phyloP scores from a whole-genome alignment of 1,140 invertebrate species.

The Drosophila miranda region DNA sequence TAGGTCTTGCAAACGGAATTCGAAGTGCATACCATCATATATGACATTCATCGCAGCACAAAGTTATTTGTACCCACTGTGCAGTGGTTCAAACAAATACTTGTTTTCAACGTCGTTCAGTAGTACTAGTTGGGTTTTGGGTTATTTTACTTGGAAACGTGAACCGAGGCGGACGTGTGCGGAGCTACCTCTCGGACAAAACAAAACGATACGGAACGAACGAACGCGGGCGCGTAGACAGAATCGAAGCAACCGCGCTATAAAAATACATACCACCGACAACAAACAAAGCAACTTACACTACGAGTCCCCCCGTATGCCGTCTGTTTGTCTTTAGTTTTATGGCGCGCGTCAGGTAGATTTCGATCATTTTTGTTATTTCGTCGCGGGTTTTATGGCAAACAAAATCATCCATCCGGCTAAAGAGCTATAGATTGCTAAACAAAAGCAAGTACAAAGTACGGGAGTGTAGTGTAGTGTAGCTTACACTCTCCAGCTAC shows the following conservation, averaged over 20 bases:
- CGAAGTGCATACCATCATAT: too few species aligned
- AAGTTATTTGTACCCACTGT: too few species aligned
- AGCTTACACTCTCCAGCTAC: slow-evolving; percentile 16
- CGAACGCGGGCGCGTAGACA: slow-evolving; percentile 52
- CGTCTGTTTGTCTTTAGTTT: slow-evolving; percentile 65
- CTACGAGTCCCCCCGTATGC: not conserved
- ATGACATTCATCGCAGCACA: too few species aligned
- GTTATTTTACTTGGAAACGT: slow-evolving; percentile 76
- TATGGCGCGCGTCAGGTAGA: slow-evolving; percentile 76
- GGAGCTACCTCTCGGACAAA: slow-evolving; percentile 1
- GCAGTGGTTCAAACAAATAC: slow-evolving; percentile 38
- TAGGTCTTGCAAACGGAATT: too few species aligned
- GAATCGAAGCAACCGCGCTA: slow-evolving; percentile 35
- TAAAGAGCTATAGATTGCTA: slow-evolving; percentile 66
- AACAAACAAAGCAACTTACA: slow-evolving; percentile 21
- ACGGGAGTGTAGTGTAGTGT: not conserved
- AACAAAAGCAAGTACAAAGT: slow-evolving; percentile 20
- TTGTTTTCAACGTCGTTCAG: slow-evolving; percentile 71
- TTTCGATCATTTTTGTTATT: slow-evolving; percentile 57
- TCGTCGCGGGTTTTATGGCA: slow-evolving; percentile 45
- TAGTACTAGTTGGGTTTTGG: slow-evolving; percentile 24
- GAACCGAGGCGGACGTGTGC: slow-evolving; percentile 76
- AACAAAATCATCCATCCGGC: slow-evolving; percentile 44
- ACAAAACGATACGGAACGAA: slow-evolving; percentile 1
- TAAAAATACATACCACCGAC: slow-evolving; percentile 39